phyloP scores from a whole-genome alignment of 2,113 vertebrate species.

The Cnemophilus loriae region DNA sequence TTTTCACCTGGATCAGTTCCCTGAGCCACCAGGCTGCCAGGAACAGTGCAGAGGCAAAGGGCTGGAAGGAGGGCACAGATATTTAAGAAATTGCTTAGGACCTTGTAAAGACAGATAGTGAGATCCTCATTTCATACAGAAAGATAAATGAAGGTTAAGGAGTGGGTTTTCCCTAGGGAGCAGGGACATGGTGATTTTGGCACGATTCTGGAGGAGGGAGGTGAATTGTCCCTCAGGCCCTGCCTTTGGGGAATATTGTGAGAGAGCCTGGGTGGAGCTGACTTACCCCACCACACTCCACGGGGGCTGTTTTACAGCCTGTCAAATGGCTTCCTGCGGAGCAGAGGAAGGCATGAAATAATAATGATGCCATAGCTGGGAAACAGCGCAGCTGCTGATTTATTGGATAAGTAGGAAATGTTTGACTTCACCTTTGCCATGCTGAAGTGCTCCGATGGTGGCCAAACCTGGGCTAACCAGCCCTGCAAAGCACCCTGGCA shows the following conservation, averaged over 20 bases:
- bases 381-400: not conserved
- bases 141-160: not conserved
- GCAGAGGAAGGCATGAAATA: not conserved
- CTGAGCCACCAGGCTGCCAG: not conserved
- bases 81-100: not conserved
- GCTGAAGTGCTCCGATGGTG: not conserved
- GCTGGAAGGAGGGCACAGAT: not conserved
- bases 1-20: not conserved
- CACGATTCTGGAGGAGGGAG: not conserved
- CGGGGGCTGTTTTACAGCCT: not conserved
- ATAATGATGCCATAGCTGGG: not conserved
- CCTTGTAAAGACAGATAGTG: accelerated
- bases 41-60: not conserved
- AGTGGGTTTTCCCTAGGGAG: not conserved
- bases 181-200: not conserved
- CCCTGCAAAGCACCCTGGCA: not conserved
- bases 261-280: not conserved
- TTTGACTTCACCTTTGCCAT: not conserved
- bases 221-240: not conserved
- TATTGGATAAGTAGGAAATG: not conserved
- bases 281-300: accelerated
- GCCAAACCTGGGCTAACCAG: not conserved
- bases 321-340: not conserved
- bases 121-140: accelerated
- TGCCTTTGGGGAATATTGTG: not conserved